These are phyloP conservation scores for Ashinkailepas kermadecensis DNA, from an alignment of 2,888 invertebrate species.

Conservation along the genomic window DNA sequence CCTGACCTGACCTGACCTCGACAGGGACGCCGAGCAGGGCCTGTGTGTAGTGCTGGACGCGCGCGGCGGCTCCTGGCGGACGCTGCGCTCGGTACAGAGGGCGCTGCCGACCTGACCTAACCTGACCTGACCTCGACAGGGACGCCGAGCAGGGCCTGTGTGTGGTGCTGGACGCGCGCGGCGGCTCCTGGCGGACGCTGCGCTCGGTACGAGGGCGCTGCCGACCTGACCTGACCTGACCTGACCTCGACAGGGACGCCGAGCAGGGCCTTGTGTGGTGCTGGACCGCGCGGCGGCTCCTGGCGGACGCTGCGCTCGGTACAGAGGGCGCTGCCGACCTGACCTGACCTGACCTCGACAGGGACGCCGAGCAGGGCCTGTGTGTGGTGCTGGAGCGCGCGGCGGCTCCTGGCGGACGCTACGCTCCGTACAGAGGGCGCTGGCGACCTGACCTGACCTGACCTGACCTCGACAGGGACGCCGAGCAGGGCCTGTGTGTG, in stretches of 20 bases:
- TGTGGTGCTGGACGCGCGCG: constrained; percentile 57
- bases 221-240: no score
- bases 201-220: constrained; percentile 32
- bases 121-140: constrained; percentile 41
- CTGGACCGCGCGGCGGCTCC: constrained; percentile 56
- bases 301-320: constrained; percentile 43
- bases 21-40: constrained; percentile 50
- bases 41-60: constrained; percentile 57
- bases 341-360: constrained; percentile 40
- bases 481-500: constrained; percentile 51
- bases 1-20: no score
- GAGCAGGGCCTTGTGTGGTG: constrained; percentile 53
- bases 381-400: constrained; percentile 58
- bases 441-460: no score
- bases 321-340: constrained; percentile 32
- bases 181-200: constrained; percentile 49
- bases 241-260: constrained; percentile 44
- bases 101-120: no score
- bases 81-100: constrained; percentile 32
- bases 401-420: constrained; percentile 50
- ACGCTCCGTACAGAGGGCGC: constrained; percentile 32
- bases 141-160: constrained; percentile 52
- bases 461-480: constrained; percentile 44
- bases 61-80: constrained; percentile 53
- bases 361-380: constrained; percentile 50